phyloP scores from a whole-genome alignment of 2,797 vertebrate species.

The Protosalanx chinensis region DNA sequence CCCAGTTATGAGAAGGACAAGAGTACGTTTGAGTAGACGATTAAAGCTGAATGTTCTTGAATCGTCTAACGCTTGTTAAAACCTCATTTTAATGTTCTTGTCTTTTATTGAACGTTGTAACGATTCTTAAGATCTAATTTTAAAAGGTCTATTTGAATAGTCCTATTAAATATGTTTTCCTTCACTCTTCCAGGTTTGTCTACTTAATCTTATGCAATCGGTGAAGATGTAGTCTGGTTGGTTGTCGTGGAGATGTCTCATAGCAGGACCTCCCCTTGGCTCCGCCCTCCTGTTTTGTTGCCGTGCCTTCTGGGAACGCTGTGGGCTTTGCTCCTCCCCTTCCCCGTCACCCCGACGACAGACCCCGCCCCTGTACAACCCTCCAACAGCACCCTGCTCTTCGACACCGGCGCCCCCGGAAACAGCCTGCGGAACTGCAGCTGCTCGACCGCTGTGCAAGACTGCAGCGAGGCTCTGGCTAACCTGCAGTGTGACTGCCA shows the following conservation, averaged over 20 bases:
- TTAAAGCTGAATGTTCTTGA: too few species aligned
- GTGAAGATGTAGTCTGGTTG: conserved; percentile 57
- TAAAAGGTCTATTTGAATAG: neutral
- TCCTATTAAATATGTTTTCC: conserved; percentile 8
- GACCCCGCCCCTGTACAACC: neutral
- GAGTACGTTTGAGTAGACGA: neutral
- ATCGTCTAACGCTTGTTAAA: too few species aligned
- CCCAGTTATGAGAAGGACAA: neutral
- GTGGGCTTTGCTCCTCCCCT: conserved; percentile 42
- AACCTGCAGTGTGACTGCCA: conserved; percentile 62
- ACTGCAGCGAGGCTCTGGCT: conserved; percentile 60
- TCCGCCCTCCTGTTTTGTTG: conserved; percentile 25
- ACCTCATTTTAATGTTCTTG: too few species aligned
- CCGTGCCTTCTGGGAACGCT: conserved; percentile 48
- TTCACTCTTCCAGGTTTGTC: conserved; percentile 26
- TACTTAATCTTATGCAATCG: conserved; percentile 15
- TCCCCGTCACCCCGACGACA: conserved; percentile 18
- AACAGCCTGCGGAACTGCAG: conserved; percentile 65
- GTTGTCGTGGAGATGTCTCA: conserved; percentile 54
- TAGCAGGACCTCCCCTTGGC: conserved; percentile 38
- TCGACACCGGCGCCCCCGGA: conserved; percentile 43
- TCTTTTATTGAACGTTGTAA: too few species aligned
- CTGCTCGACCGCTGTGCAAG: conserved; percentile 42
- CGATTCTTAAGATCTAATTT: too few species aligned
- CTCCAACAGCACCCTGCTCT: conserved; percentile 58